Base-by-base conservation (phyloP, 1,140 invertebrate genomes). In the Steinernema feltiae region DNA sequence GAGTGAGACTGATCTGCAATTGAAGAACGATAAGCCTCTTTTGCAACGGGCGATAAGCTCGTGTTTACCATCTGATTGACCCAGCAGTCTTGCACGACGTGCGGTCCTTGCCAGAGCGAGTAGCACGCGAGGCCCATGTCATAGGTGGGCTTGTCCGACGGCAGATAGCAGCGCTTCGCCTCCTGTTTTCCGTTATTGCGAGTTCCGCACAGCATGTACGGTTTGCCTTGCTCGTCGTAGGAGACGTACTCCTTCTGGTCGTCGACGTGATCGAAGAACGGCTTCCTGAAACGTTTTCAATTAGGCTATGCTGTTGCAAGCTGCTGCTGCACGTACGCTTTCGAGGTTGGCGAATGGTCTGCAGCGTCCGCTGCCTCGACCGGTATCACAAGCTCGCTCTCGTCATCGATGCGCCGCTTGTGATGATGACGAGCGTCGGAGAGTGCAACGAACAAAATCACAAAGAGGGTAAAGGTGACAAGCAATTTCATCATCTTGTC, bases 201-300 rank as follows among this genome's bases (percentile, higher is more conserved):
- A 7, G 53, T n/a, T 3, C 7, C 24, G 53, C 53, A 63, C 12
- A 63, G 53, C 53, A 63, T 63, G 53, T 63, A 63, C 12, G 53
- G 53, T 21, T 63, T 63, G 15, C 53, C 53, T 27, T 63, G 7
- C 12, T 63, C 53, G 53, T 63, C 53, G 53, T 63, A 63, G 53
- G 53, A 17, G 15, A 63, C 24, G 53, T 63, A 63, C 53, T 63
- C 53, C 53, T 63, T 63, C 24, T 63, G 53, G 53, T 63, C 53
- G 24, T 63, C 53, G 24, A 63, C 53, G 53, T 7, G 7, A 3
- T 63, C 53, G 24, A 63, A 63, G 53, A 63, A 63, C 2, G 24
- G 24, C 12, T 3, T 27, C 2, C 53, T 63, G 24, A 63, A 63
- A 63, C 12, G n/a, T n/a, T n/a, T n/a, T 3, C 2, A 63, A 63